A percentile compares a stretch with the other conserved stretches of the same genome.
Evolutionary conservation across 2,113 vertebrate genomes (phyloP).

Genomic region (Cyphomyrus plagiostoma): DNA sequence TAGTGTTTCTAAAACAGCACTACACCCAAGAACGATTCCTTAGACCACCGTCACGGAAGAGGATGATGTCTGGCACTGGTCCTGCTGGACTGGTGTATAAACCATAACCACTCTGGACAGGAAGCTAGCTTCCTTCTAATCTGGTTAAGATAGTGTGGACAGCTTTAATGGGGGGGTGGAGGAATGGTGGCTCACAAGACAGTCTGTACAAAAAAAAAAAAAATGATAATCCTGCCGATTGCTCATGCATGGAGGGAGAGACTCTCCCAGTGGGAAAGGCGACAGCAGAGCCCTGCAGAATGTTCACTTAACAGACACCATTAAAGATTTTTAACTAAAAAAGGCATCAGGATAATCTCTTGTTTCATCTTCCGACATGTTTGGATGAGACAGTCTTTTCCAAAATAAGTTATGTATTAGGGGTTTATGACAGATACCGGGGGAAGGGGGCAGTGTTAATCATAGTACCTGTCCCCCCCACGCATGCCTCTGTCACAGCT

Average conservation of each 20-base stretch:
- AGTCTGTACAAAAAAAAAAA: not conserved
- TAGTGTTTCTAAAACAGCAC: not conserved
- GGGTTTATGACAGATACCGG: not conserved
- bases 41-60: not conserved
- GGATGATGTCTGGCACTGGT: not conserved
- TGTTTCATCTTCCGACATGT: not conserved
- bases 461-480: conserved; percentile 57
- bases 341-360: not conserved
- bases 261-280: not conserved
- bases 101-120: not conserved
- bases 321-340: not conserved
- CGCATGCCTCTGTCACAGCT: conserved; percentile 53
- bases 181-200: not conserved
- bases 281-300: not conserved
- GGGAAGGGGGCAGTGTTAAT: conserved; percentile 43
- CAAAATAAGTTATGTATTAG: not conserved
- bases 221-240: not conserved
- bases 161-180: not conserved
- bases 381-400: not conserved
- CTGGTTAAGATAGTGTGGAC: not conserved
- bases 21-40: not conserved
- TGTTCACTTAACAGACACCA: not conserved
- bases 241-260: not conserved
- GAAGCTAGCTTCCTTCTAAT: not conserved
- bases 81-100: not conserved